Evolutionary conservation across 37 sponge, comb jelly and placozoan genomes (phyloP).

Genomic region (Chondrilla cf. caribensis): DNA sequence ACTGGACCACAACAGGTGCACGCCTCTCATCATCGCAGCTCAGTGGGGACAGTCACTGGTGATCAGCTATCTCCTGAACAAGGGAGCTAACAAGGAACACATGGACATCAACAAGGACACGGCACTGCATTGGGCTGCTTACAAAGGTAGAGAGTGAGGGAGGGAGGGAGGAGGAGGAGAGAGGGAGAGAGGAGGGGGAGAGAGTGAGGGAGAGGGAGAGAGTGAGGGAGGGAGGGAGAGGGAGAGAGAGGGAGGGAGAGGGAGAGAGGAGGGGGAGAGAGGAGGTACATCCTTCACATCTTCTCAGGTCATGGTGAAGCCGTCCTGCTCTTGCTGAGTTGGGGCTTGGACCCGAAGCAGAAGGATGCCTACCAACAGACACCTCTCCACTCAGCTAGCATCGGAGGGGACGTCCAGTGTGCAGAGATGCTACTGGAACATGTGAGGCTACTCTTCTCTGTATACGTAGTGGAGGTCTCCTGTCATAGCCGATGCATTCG

Average conservation of each 20-base stretch:
- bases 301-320: conserved; percentile 70
- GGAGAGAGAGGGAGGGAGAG: no score
- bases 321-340: conserved; percentile 62
- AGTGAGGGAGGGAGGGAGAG: no score
- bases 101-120: conserved; percentile 82
- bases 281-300: no score
- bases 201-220: no score
- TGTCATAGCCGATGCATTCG: no score
- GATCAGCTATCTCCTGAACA: conserved; percentile 75
- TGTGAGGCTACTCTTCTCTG: no score
- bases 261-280: no score
- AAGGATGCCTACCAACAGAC: conserved; percentile 73
- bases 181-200: no score
- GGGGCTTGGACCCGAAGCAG: conserved; percentile 70
- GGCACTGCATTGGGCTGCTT: conserved; percentile 86
- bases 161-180: no score
- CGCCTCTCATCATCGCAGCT: conserved; percentile 75
- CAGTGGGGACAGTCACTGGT: conserved; percentile 85
- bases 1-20: conserved; percentile 68
- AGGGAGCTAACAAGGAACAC: conserved; percentile 76
- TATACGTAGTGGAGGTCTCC: no score
- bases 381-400: conserved; percentile 71
- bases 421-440: conserved; percentile 74
- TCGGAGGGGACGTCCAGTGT: conserved; percentile 76
- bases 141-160: conserved; percentile 75